These are phyloP conservation scores for Mactra quadrangularis DNA, from an alignment of 1,140 invertebrate species.

Conservation along the genomic window DNA sequence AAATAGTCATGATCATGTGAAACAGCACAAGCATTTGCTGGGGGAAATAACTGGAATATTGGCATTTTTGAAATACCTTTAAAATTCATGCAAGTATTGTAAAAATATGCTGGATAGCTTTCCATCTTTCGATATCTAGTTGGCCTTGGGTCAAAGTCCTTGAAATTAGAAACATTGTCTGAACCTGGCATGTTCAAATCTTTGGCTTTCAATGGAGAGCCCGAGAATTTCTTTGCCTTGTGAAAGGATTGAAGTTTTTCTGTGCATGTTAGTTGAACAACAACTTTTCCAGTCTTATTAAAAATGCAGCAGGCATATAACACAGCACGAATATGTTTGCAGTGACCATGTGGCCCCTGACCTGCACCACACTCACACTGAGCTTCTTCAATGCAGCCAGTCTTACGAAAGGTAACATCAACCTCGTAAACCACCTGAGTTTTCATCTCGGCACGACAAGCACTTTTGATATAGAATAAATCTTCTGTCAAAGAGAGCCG, in stretches of 20 bases:
- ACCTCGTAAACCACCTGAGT: slow-evolving; percentile 59
- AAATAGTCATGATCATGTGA: slow-evolving; percentile 16
- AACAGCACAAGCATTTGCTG: background rate
- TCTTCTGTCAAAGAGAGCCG: background rate
- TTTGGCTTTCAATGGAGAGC: slow-evolving; percentile 25
- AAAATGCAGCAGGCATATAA: slow-evolving; percentile 43
- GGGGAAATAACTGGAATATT: slow-evolving; percentile 32
- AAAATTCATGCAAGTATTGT: slow-evolving; percentile 29
- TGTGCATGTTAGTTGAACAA: slow-evolving; percentile 24
- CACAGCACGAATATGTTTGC: slow-evolving; percentile 66
- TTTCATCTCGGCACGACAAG: slow-evolving; percentile 65
- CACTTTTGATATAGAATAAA: slow-evolving; percentile 7
- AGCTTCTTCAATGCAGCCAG: slow-evolving; percentile 46
- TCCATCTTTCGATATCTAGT: background rate
- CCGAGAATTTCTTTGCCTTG: slow-evolving; percentile 3
- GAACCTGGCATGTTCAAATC: slow-evolving; percentile 20
- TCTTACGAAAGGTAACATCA: slow-evolving; percentile 56
- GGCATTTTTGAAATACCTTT: slow-evolving; percentile 39
- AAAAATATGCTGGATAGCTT: slow-evolving; percentile 1
- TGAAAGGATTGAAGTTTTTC: slow-evolving; percentile 20
- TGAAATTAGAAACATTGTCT: slow-evolving; percentile 2
- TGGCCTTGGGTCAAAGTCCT: slow-evolving; percentile 12
- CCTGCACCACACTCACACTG: slow-evolving; percentile 73
- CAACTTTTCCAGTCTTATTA: slow-evolving; percentile 7
- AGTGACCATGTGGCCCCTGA: slow-evolving; percentile 66